Evolutionary conservation across 2,113 vertebrate genomes (phyloP), one percentile per base, ranked within the genome.

Genomic region (Cairina moschata): DNA sequence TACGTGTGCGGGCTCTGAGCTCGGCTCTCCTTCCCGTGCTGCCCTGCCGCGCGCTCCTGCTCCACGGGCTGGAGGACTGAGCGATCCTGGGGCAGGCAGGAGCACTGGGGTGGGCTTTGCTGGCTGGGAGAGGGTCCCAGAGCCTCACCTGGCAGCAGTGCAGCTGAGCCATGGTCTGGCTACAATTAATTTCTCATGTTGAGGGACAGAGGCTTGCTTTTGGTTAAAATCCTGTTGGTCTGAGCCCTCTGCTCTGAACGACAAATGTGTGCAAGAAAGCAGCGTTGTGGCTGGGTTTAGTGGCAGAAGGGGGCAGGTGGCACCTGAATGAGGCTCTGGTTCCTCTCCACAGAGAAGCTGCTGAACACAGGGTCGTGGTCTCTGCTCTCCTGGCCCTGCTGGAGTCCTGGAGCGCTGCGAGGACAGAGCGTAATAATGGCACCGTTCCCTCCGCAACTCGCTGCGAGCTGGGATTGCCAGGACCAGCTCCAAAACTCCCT

Each of bases 241-340:
- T 48, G 78, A 75, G 79, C 78, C 29, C 26, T 9, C 52, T 60
- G 68, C 60, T 83, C 73, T 8, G 58, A 60, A 14, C 2, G 44
- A 20, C 1, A 23, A 48, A 2, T 36, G 12, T 0, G 0, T 0
- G 13, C 15, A 83, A 72, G 71, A 5, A 58, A 74, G 83, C 60
- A 23, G 50, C 0, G 38, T 5, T 11, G 46, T 23, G 29, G 9
- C 40, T 48, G 3, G 56, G 20, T 4, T 54, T 31, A 31, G 76
- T 8, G 3, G 34, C 42, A 56, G 31, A 31, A 28, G 4, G 1
- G 1, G 60, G 44, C 29, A 44, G 73, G 4, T 78, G 82, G 54
- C 46, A 77, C 77, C 42, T 6, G 6, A 56, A 17, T 2, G 6
- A 54, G 2, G 25, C 50, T 21, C 31, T 56, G 16, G 36, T 55